Evolutionary conservation across 1,140 invertebrate genomes (phyloP), one percentile per base, ranked within the genome.

Genomic region (Calephelis nemesis): DNA sequence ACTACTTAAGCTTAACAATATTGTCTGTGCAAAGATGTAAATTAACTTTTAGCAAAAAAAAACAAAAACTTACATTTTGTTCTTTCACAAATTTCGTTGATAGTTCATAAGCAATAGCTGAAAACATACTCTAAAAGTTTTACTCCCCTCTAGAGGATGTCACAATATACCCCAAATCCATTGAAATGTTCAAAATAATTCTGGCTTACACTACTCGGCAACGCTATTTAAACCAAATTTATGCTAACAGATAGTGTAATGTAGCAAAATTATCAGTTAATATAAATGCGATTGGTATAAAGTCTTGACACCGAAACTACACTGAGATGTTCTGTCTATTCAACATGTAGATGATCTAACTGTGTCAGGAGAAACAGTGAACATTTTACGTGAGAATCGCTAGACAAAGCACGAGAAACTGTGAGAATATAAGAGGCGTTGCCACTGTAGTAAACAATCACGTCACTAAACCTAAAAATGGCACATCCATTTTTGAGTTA

Each of bases 391-490:
- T 88, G 85, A 87, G 84, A 87, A 85, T 76, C 67, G 68, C 72
- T 71, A 85, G 74, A 89, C 86, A 91, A 89, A 85, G 76, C 81
- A 76, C 80, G 79, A 81, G 85, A 88, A 91, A 89, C 87, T 89
- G 85, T 89, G 88, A 77, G 82, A 88, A 81, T 82, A 81, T 76
- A 75, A 85, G 88, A 92, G 90, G 90, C 90, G 90, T 92, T 92
- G 89, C 88, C 90, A 83, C 87, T 83, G 78, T 88, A 86, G 87
- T 91, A 90, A 92, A 92, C 90, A 91, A 90, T 91, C 87, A 88
- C 87, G 88, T 90, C 87, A 92, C 80, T 88, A 68, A 77, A 77
- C 78, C 83, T 81, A 83, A 77, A 87, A 78, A 84, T 81, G 75
- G 71, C 69, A 75, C 72, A 75, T 67, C 68, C 68, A 65, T 45